These are phyloP conservation scores for Metalampra italica DNA, from an alignment of 2,888 invertebrate genomes.

Conservation along the genomic window DNA sequence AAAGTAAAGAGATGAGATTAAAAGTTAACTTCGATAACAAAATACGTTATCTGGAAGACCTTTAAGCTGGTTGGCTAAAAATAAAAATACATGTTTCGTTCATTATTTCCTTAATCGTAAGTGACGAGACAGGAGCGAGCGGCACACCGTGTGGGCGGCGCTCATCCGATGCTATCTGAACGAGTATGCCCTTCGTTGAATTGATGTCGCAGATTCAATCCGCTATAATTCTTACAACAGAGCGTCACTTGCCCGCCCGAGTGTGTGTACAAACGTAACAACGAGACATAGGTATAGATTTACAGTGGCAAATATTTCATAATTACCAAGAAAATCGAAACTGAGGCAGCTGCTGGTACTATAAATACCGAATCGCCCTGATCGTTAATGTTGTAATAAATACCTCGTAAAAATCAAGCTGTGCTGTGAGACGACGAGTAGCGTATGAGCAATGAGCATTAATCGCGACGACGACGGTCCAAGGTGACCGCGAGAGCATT, in stretches of 20 bases:
- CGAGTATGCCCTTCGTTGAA: constrained; percentile 33
- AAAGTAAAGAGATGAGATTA: too few relatives aligned
- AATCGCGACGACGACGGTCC: constrained; percentile 19
- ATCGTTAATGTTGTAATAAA: constrained; percentile 40
- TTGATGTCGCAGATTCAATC: constrained; percentile 23
- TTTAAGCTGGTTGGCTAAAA: background rate
- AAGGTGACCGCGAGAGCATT: constrained; percentile 14
- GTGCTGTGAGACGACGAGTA: constrained; percentile 30
- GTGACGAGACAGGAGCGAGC: constrained; percentile 52
- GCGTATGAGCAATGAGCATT: constrained; percentile 22
- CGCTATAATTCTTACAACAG: constrained; percentile 8
- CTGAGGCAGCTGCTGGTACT: constrained; percentile 37
- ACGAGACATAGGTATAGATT: background rate
- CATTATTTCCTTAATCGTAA: constrained; percentile 46
- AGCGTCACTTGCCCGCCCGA: background rate
- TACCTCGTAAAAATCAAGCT: constrained; percentile 43
- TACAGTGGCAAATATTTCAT: constrained; percentile 16
- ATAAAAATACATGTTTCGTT: constrained; percentile 1
- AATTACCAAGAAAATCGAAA: constrained; percentile 35
- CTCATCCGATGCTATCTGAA: constrained; percentile 55
- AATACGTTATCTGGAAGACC: background rate
- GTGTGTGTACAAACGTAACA: background rate
- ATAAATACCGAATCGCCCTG: constrained; percentile 38
- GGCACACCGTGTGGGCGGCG: constrained; percentile 52
- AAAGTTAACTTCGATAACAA: background rate